phyloP scores from a whole-genome alignment of 2,888 invertebrate species.

The Diogma glabrata region DNA sequence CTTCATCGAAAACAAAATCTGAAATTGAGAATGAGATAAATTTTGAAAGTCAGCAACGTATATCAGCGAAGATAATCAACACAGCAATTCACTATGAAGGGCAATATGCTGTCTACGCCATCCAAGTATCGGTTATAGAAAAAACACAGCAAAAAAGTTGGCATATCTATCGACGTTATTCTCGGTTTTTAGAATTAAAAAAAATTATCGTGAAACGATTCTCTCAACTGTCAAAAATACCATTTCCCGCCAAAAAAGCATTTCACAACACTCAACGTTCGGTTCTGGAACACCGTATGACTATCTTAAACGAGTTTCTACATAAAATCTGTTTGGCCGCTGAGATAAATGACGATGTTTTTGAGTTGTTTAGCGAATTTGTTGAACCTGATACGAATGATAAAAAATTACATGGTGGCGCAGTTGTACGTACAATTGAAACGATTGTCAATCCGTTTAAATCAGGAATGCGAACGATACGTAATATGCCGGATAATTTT shows the following conservation, averaged over 20 bases:
- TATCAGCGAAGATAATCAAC: conserved; percentile 22
- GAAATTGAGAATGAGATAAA: too few relatives aligned
- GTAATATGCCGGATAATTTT: conserved; percentile 65
- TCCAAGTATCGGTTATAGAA: conserved; percentile 57
- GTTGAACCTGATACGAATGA: conserved; percentile 61
- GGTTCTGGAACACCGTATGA: conserved; percentile 75
- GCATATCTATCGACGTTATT: conserved; percentile 87
- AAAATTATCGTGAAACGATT: conserved; percentile 43
- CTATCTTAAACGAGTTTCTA: conserved; percentile 70
- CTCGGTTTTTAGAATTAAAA: conserved; percentile 85
- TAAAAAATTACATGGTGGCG: conserved; percentile 46
- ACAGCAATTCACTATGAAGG: conserved; percentile 53
- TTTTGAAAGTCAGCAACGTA: conserved; percentile 16
- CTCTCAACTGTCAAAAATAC: conserved; percentile 61
- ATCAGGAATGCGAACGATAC: conserved; percentile 61
- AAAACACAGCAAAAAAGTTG: conserved; percentile 64
- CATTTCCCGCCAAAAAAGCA: conserved; percentile 86
- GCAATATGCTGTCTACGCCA: conserved; percentile 79
- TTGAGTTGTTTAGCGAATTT: conserved; percentile 43
- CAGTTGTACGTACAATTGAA: conserved; percentile 44
- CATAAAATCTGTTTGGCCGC: conserved; percentile 52
- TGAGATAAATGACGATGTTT: conserved; percentile 40
- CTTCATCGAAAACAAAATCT: too few relatives aligned
- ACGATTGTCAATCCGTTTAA: conserved; percentile 48
- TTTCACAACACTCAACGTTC: conserved; percentile 82